Evolutionary conservation across 1,140 invertebrate genomes (phyloP).

Genomic region (Leptinotarsa defecta): DNA sequence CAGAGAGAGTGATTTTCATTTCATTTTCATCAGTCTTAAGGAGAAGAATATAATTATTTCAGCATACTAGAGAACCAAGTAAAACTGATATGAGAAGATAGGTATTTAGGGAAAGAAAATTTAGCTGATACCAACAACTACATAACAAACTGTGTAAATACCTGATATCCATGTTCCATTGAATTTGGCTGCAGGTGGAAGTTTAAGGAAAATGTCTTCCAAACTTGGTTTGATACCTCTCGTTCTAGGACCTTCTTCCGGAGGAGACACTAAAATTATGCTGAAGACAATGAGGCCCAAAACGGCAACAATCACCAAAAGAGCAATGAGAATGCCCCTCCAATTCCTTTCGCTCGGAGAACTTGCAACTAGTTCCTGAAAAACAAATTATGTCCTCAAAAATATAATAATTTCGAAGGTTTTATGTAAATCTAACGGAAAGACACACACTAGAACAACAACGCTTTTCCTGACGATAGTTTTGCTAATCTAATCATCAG

Average conservation of each 20-base stretch:
- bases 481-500: no score
- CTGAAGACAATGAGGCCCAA: constrained; percentile 85
- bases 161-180: constrained; percentile 84
- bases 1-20: no score
- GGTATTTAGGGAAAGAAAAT: no score
- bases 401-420: no score
- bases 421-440: no score
- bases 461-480: no score
- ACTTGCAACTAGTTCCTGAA: constrained; percentile 78
- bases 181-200: constrained; percentile 66
- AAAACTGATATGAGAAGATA: no score
- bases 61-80: no score
- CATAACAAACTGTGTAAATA: constrained; percentile 48
- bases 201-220: constrained; percentile 67
- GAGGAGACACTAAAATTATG: constrained; percentile 81
- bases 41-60: no score
- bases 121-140: neutral
- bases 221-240: constrained; percentile 69
- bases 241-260: constrained; percentile 70
- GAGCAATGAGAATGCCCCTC: constrained; percentile 86
- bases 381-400: neutral
- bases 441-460: no score
- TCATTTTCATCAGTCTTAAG: no score
- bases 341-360: constrained; percentile 85
- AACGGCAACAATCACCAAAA: constrained; percentile 84